Evolutionary conservation across 2,888 invertebrate species (phyloP).

Genomic region (Pardosa pseudoannulata): DNA sequence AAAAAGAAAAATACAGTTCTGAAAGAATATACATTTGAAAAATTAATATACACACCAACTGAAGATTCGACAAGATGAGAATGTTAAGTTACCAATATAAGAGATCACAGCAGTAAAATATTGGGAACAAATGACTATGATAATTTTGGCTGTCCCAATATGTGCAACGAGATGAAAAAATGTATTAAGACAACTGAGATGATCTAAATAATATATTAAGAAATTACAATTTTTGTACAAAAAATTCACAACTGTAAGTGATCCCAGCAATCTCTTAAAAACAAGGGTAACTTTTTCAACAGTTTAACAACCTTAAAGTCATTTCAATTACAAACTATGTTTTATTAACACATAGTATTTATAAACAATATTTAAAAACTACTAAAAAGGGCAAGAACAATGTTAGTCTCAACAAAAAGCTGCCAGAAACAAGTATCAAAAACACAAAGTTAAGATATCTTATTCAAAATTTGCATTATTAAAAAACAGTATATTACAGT

Average conservation of each 20-base stretch:
- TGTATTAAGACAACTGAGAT: constrained; percentile 55
- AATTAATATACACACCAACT: constrained; percentile 70
- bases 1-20: constrained; percentile 49
- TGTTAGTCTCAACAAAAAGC: constrained; percentile 39
- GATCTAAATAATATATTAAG: constrained; percentile 50
- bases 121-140: constrained; percentile 71
- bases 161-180: constrained; percentile 52
- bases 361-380: constrained; percentile 57
- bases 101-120: constrained; percentile 70
- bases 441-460: constrained; percentile 16
- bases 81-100: constrained; percentile 36
- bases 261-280: constrained; percentile 65
- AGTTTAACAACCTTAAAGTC: background rate
- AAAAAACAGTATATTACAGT: constrained; percentile 48
- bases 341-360: background rate
- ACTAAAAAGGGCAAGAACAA: constrained; percentile 33
- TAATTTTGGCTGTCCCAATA: constrained; percentile 71
- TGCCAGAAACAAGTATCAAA: constrained; percentile 51
- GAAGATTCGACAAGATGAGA: constrained; percentile 57
- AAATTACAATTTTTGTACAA: constrained; percentile 67
- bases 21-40: constrained; percentile 32
- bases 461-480: constrained; percentile 33
- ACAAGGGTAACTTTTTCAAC: constrained; percentile 62
- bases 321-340: background rate
- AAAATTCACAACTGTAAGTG: constrained; percentile 62